phyloP scores from a whole-genome alignment of 2,797 vertebrate genomes.

The Coccyzus lansbergi region DNA sequence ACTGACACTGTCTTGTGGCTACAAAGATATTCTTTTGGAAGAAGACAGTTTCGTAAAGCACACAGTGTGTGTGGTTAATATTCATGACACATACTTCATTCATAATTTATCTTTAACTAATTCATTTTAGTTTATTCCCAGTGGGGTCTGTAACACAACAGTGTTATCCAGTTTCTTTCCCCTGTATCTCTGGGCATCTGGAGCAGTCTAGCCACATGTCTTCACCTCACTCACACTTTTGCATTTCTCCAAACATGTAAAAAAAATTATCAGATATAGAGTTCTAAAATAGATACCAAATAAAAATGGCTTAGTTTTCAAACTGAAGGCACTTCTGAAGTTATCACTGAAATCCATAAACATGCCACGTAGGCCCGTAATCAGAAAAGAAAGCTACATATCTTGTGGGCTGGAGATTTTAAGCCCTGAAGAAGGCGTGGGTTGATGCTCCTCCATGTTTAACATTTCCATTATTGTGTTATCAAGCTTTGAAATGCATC shows the following conservation, averaged over 20 bases:
- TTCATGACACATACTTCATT: conserved; percentile 49
- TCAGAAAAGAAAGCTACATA: neutral
- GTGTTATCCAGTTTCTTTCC: conserved; percentile 45
- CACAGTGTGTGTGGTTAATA: conserved; percentile 56
- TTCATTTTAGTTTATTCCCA: conserved; percentile 59
- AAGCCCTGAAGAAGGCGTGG: neutral
- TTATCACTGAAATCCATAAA: neutral
- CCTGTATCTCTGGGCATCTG: conserved; percentile 36
- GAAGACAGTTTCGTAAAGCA: conserved; percentile 23
- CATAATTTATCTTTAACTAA: conserved; percentile 64
- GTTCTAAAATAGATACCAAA: neutral
- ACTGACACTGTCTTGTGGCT: conserved; percentile 31
- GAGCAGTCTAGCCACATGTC: conserved; percentile 33
- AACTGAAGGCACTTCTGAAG: neutral
- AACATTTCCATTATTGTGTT: neutral
- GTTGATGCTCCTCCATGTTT: neutral
- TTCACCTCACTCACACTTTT: conserved; percentile 54
- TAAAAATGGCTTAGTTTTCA: conserved; percentile 1
- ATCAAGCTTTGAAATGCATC: neutral
- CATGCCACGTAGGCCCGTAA: rapidly evolving
- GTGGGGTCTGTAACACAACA: conserved; percentile 7
- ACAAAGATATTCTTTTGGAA: conserved; percentile 28
- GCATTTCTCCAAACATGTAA: conserved; percentile 33
- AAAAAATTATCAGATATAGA: conserved; percentile 8
- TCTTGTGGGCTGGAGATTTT: neutral